A percentile compares a stretch with the other conserved stretches of the same genome.
These are phyloP conservation scores for Accipiter cooperii DNA, from an alignment of 2,113 vertebrate species.

Conservation along the genomic window DNA sequence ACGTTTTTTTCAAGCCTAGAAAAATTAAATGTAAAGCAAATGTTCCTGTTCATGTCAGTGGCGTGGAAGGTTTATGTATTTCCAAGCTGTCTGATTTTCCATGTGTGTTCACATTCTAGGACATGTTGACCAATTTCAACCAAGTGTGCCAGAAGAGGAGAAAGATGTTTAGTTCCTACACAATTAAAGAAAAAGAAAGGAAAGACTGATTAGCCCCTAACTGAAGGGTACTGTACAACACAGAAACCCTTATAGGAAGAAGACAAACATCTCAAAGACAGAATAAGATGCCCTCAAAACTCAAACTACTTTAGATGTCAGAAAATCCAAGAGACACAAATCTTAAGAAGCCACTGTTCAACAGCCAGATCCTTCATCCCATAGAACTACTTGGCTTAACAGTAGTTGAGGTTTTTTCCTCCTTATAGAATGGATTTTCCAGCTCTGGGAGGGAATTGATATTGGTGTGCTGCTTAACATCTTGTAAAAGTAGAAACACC, in stretches of 20 bases:
- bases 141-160: background rate
- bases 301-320: background rate
- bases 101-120: background rate
- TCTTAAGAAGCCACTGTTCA: background rate
- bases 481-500: background rate
- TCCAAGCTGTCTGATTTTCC: background rate
- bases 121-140: background rate
- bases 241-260: background rate
- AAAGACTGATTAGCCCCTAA: background rate
- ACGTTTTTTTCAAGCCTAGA: background rate
- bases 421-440: background rate
- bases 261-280: background rate
- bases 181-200: background rate
- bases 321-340: background rate
- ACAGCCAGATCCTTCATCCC: background rate
- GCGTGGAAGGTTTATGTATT: background rate
- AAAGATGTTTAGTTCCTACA: background rate
- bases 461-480: background rate
- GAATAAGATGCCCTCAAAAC: background rate
- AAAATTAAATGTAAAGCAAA: background rate
- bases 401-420: background rate
- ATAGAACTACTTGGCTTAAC: background rate
- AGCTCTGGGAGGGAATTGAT: background rate
- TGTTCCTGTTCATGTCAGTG: background rate
- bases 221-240: background rate